phyloP scores from a whole-genome alignment of 2,113 vertebrate genomes.

The Calidris pugnax region DNA sequence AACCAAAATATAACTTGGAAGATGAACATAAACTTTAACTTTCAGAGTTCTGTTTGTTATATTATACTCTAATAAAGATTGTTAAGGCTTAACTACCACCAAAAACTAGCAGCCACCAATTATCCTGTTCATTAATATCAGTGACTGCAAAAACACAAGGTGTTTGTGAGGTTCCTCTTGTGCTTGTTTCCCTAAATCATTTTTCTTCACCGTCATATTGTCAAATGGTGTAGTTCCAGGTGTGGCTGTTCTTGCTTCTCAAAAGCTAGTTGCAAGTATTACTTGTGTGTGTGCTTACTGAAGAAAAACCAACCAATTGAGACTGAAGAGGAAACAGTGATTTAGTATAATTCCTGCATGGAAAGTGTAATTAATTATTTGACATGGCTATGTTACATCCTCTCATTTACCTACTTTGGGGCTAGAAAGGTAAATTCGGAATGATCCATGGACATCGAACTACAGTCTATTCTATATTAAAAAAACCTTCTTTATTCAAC shows the following conservation, averaged over 20 bases:
- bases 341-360: neutral
- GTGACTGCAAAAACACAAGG: neutral
- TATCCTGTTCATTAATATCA: neutral
- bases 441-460: neutral
- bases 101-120: neutral
- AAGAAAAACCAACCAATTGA: neutral
- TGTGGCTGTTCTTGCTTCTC: neutral
- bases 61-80: neutral
- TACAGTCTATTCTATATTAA: neutral
- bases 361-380: neutral
- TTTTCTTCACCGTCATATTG: neutral
- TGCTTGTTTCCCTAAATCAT: neutral
- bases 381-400: neutral
- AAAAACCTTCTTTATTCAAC: neutral
- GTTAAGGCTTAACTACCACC: neutral
- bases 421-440: neutral
- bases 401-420: neutral
- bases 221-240: neutral
- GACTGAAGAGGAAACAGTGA: neutral
- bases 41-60: neutral
- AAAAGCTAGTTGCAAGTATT: neutral
- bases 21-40: neutral
- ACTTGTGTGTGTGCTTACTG: neutral
- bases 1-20: neutral
- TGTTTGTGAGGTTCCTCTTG: neutral